Conservation (phyloP, 2,888 invertebrate genomes). For the Chouioia cunea region DNA sequence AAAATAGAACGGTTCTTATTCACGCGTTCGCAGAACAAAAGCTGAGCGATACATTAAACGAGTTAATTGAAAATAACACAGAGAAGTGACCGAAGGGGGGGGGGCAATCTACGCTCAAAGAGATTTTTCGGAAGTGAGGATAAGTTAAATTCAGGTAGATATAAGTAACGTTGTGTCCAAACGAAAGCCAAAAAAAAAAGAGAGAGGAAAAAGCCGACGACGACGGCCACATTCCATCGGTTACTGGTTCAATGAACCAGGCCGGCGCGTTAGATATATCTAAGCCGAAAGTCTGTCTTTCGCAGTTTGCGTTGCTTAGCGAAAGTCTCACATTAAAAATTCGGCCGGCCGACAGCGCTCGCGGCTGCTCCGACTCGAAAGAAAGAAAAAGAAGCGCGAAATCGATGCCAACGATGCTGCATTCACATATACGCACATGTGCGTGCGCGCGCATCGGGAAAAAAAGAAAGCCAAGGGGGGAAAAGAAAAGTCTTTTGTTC, state of each 20-base stretch:
- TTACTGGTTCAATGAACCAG: constrained; percentile 17
- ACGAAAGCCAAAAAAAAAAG: constrained; percentile 23
- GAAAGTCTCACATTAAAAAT: neutral
- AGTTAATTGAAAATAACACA: no score
- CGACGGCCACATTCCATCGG: constrained; percentile 4
- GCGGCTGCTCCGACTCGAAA: neutral
- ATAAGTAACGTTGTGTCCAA: no score
- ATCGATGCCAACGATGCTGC: constrained; percentile 31
- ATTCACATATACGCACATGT: constrained; percentile 5
- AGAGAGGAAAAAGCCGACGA: constrained; percentile 17
- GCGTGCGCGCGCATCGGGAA: constrained; percentile 19
- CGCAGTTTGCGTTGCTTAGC: neutral
- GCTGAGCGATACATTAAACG: no score
- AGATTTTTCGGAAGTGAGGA: constrained; percentile 33
- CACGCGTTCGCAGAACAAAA: no score
- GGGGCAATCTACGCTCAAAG: no score
- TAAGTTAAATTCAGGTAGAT: constrained; percentile 31
- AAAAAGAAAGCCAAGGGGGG: constrained; percentile 33
- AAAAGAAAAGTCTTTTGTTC: constrained; percentile 43
- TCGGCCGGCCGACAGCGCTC: neutral
- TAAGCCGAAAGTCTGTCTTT: neutral
- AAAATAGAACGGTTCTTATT: no score
- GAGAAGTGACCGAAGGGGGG: no score
- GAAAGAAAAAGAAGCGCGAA: constrained; percentile 16
- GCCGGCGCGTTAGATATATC: constrained; percentile 8